These are phyloP conservation scores for Epizoanthus stellaris DNA, from an alignment of 92 coral and sea anemone species.

Conservation along the genomic window DNA sequence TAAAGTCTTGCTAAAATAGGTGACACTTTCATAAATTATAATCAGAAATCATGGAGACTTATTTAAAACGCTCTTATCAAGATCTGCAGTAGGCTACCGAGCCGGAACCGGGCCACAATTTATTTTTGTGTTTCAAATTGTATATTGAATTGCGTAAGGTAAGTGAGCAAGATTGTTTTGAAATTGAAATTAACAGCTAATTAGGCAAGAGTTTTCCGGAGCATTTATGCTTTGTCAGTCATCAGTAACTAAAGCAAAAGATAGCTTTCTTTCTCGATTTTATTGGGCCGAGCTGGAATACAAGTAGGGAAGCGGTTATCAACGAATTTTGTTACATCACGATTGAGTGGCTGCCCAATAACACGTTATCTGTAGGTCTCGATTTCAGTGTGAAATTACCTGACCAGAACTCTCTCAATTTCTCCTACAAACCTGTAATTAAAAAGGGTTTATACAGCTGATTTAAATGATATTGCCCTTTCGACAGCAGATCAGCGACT, in stretches of 20 bases:
- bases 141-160: neutral
- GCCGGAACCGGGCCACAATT: too few species aligned
- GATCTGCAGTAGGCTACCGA: too few species aligned
- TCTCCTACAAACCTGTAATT: neutral
- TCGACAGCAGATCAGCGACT: neutral
- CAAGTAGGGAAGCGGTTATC: neutral
- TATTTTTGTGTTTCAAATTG: too few species aligned
- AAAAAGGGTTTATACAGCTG: neutral
- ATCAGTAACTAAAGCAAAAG: neutral
- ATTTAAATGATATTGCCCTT: neutral
- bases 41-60: neutral
- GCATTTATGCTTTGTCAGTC: neutral
- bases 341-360: neutral
- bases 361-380: neutral
- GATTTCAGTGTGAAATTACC: neutral
- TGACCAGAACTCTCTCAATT: neutral
- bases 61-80: neutral
- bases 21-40: neutral
- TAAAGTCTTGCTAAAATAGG: neutral
- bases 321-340: too few species aligned
- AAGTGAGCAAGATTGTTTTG: neutral
- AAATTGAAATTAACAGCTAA: neutral
- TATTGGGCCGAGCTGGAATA: neutral
- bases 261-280: neutral
- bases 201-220: slow-evolving; percentile 14